Conservation (phyloP, 2,797 vertebrate species). For the Helarctos malayanus region DNA sequence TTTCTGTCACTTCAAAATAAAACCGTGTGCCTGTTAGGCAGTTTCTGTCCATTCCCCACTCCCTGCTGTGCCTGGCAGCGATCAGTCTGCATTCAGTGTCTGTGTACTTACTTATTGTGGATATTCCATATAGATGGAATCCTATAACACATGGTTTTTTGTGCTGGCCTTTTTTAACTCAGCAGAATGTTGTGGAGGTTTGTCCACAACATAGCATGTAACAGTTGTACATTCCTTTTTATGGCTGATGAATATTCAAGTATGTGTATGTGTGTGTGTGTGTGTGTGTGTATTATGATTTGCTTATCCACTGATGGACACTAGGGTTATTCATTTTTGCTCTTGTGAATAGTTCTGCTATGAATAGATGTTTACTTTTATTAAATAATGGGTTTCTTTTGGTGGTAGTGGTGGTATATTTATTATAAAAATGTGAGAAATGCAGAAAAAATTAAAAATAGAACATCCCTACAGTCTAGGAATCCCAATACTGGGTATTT, state of each 20-base stretch:
- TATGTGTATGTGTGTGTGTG: background rate
- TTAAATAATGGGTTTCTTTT: background rate
- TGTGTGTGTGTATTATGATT: background rate
- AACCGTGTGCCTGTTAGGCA: background rate
- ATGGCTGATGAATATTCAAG: background rate
- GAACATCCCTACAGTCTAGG: background rate
- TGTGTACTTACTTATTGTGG: background rate
- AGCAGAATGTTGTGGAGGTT: background rate
- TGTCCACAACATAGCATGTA: background rate
- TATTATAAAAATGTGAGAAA: background rate
- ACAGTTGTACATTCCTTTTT: background rate
- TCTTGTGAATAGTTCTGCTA: background rate
- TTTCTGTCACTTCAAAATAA: background rate
- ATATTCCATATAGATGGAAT: background rate
- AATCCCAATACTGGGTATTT: background rate
- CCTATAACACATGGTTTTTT: background rate
- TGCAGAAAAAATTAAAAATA: background rate
- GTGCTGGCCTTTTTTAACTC: background rate
- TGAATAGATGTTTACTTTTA: slow-evolving; percentile 24
- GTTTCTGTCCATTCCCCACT: background rate
- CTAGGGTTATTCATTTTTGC: background rate
- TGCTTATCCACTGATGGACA: background rate
- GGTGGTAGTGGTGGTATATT: background rate
- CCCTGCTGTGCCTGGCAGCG: background rate
- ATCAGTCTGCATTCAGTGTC: background rate